Evolutionary conservation across 1,140 invertebrate genomes (phyloP), one percentile per base, ranked within the genome.

Genomic region (Capitella teleta): DNA sequence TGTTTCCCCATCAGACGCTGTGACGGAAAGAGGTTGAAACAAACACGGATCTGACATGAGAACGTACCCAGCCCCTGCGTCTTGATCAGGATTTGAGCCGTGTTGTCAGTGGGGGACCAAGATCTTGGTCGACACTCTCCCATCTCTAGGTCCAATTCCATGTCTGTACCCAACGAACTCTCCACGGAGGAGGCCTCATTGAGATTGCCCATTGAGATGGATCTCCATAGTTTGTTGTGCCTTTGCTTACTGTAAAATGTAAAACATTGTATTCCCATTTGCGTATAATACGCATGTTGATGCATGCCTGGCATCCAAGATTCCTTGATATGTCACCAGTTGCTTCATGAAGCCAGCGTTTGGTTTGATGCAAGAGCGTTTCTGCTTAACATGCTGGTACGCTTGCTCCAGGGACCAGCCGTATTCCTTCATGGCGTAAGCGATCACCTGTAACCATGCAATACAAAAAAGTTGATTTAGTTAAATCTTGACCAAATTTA

Each of bases 341-440:
- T 98, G 94, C 56, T 82, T 78, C 43, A 93, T 79, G 74, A 98
- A 98, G 60, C 86, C 91, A 34, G 80, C 82, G 70, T 98, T 98
- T 0, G 94, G 94, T 66, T 94, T 93, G 42, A 97, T 91, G 68
- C 90, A 95, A 57, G 76, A 86, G 18, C 94, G 77, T 64, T 87
- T 89, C 32, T 83, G 78, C 68, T 91, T 91, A 0, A 97, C 92
- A 73, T 87, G 86, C 47, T 86, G 80, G 56, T 90, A 77, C 0
- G 93, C 91, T 59, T 87, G 81, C 21, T 86, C 80, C 57, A 96
- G 84, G 59, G 87, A 82, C 89, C 87, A 93, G 63, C 88, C 86
- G 67, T 90, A 88, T 6, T 91, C 90, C 71, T 97, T 97, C 93
- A 97, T 97, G 3, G 87, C 85, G 70, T 94, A 97, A 0, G 93